Conservation (phyloP, 2,888 invertebrate genomes). For the Leptogaster cylindrica region DNA sequence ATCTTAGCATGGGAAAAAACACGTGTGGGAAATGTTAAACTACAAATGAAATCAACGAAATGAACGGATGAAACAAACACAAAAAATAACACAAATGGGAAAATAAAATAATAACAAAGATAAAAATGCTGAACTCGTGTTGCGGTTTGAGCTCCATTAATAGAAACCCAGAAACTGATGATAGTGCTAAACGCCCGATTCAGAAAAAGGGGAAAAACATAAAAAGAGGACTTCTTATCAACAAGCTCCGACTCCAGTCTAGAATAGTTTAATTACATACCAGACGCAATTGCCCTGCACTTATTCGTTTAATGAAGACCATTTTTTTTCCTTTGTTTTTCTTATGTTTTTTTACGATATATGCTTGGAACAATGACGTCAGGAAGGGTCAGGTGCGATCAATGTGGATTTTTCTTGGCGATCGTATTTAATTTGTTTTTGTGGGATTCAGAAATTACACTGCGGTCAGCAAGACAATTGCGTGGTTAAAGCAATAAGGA, state of each 20-base stretch:
- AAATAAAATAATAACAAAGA: not conserved
- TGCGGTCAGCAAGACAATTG: not conserved
- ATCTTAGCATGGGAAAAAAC: too few species aligned
- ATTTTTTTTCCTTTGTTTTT: not conserved
- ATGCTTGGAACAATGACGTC: not conserved
- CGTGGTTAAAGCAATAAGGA: too few species aligned
- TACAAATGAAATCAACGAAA: too few species aligned
- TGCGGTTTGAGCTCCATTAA: not conserved
- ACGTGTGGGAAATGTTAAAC: too few species aligned
- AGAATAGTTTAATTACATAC: conserved; percentile 28
- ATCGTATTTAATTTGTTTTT: conserved; percentile 2
- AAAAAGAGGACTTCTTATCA: not conserved
- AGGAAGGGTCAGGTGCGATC: not conserved
- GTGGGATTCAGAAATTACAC: not conserved
- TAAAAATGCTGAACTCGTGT: not conserved
- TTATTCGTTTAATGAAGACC: conserved; percentile 27
- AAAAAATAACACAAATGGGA: not conserved
- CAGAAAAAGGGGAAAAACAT: not conserved
- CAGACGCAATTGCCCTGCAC: conserved; percentile 17
- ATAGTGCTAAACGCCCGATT: conserved; percentile 22
- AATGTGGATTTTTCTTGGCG: not conserved
- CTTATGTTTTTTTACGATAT: too few species aligned
- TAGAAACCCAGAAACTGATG: conserved; percentile 10
- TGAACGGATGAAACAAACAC: too few species aligned
- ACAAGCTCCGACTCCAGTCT: not conserved